Base-by-base conservation (phyloP, 2,113 vertebrate genomes). In the Pheucticus melanocephalus region DNA sequence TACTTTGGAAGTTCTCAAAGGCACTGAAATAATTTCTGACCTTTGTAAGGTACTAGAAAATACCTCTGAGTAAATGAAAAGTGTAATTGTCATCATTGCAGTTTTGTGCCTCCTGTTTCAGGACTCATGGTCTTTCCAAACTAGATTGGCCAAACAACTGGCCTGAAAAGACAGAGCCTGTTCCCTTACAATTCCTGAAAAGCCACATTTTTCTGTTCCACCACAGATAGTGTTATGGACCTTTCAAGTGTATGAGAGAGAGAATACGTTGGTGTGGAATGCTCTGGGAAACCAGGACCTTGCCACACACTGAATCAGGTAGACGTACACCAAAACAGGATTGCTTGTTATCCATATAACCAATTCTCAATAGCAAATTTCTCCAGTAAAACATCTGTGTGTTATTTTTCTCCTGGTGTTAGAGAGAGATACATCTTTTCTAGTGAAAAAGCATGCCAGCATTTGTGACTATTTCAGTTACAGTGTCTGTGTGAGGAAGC, bases 321-420 rank as follows among this genome's bases (percentile, higher is more conserved):
- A 40, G 12, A 7, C 4, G 2, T 7, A 40, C 16, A 31, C 15
- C 6, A 23, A 71, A 86, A 25, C 10, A 27, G 10, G 4, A 4
- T 23, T 8, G 2, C 23, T 87, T 70, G 13, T 57, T 82, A 15
- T 23, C 35, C 1, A 0, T 10, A 5, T 59, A 71, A 35, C 12
- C 35, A 33, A 5, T 63, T 50, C 25, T 63, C 42, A 70, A 5
- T 25, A 48, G 15, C 15, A 18, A 35, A 1, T 27, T 79, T 91
- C 66, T 57, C 39, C 12, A 8, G 3, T 61, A 15, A 75, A 57
- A 61, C 4, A 1, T 57, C 44, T 56, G 2, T 2, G 0, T 40
- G 16, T 37, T 61, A 10, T 25, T 90, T 77, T 40, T 42, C 8
- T 50, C 25, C 39, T 48, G 6, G 5, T 64, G 10, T 56, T 80